These are phyloP conservation scores for Eulacestoma nigropectus DNA, from an alignment of 2,113 vertebrate species.

Conservation along the genomic window DNA sequence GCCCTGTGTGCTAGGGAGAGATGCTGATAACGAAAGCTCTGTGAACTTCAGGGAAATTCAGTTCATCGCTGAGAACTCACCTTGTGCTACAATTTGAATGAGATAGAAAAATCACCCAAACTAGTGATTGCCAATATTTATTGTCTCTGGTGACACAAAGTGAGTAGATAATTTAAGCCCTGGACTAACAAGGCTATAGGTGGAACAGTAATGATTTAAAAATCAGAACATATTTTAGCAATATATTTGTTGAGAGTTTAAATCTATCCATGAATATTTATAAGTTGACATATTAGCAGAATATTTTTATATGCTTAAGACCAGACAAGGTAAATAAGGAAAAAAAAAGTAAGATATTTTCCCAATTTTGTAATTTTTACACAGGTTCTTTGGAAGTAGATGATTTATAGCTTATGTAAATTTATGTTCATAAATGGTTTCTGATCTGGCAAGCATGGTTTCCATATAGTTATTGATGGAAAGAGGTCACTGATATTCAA, in stretches of 20 bases:
- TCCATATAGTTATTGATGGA: not conserved
- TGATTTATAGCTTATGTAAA: not conserved
- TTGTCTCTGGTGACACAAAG: not conserved
- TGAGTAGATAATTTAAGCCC: not conserved
- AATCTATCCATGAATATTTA: not conserved
- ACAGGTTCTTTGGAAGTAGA: not conserved
- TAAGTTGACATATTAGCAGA: not conserved
- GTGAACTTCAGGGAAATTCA: constrained; percentile 63
- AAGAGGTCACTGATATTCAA: not conserved
- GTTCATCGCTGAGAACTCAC: constrained; percentile 44
- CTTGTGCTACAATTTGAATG: constrained; percentile 4
- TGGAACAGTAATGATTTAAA: not conserved
- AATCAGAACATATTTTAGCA: not conserved
- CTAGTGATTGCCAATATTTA: not conserved
- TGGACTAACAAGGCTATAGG: not conserved
- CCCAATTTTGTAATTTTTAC: not conserved
- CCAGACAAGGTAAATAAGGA: not conserved
- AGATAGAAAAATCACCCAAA: constrained; percentile 17
- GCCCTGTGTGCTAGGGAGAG: constrained; percentile 51
- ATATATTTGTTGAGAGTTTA: not conserved
- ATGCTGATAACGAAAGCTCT: constrained; percentile 49
- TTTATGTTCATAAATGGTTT: not conserved
- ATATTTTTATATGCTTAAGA: not conserved
- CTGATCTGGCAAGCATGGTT: not conserved
- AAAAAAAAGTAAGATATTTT: not conserved